A percentile compares a stretch with the other conserved stretches of the same genome.
Conservation (phyloP, 2,113 vertebrate genomes). For the Scomber japonicus region DNA sequence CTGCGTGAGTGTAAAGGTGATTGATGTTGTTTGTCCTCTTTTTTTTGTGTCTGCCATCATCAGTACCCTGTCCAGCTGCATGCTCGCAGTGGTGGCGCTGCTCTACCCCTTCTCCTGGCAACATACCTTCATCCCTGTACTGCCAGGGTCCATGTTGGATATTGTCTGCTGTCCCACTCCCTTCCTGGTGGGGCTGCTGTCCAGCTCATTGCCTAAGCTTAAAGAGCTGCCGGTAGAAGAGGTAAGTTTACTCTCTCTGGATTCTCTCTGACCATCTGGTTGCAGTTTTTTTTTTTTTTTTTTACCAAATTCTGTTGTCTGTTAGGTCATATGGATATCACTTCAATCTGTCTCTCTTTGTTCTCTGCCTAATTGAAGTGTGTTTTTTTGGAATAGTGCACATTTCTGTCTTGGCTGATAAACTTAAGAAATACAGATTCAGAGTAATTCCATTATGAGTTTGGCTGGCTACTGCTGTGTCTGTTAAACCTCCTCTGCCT, state of each 20-base stretch:
- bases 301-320: neutral
- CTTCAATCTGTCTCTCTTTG: neutral
- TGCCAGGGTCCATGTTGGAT: constrained; percentile 97
- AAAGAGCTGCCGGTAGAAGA: constrained; percentile 98
- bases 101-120: constrained; percentile 99
- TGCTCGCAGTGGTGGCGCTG: constrained; percentile 96
- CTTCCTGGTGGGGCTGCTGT: constrained; percentile 96
- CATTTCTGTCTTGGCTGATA: constrained; percentile 8
- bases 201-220: constrained; percentile 96
- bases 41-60: constrained; percentile 48
- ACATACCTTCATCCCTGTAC: constrained; percentile 99
- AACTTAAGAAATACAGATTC: constrained; percentile 17
- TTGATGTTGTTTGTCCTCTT: constrained; percentile 19
- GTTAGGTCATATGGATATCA: neutral
- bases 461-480: neutral
- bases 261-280: neutral
- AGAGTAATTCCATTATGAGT: constrained; percentile 31
- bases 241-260: constrained; percentile 82
- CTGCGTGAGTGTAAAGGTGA: constrained; percentile 39
- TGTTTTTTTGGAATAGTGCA: neutral
- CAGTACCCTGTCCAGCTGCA: constrained; percentile 97
- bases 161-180: constrained; percentile 99
- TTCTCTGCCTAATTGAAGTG: neutral
- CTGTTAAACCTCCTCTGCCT: constrained; percentile 19
- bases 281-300: neutral